Evolutionary conservation across 1,140 invertebrate species (phyloP).

Genomic region (Elymnias hypermnestra): DNA sequence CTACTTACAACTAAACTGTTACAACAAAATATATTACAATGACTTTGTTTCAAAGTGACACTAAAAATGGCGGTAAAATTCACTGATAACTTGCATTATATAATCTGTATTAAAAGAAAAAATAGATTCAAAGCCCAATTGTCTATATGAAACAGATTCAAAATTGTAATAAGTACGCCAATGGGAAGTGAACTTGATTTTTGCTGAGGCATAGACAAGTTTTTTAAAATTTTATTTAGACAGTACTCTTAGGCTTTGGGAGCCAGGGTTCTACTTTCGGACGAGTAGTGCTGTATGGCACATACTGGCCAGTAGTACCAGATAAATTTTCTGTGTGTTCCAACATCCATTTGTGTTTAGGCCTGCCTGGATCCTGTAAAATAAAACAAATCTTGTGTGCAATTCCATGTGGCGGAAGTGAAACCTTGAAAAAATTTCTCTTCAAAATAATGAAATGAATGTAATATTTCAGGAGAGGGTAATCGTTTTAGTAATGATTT

Average conservation of each 20-base stretch:
- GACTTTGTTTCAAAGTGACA: neutral
- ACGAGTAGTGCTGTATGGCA: conserved; percentile 91
- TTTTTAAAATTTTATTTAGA: conserved; percentile 17
- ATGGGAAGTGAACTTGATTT: too few relatives aligned
- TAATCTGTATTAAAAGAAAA: too few relatives aligned
- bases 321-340: conserved; percentile 90
- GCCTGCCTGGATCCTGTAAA: conserved; percentile 81
- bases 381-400: neutral
- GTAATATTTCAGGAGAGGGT: too few relatives aligned
- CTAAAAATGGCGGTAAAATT: too few relatives aligned
- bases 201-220: conserved; percentile 16
- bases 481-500: too few relatives aligned
- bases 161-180: too few relatives aligned
- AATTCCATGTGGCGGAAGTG: too few relatives aligned
- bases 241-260: conserved; percentile 70
- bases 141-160: too few relatives aligned
- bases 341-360: conserved; percentile 90
- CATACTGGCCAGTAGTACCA: conserved; percentile 87
- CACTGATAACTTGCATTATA: too few relatives aligned
- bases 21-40: conserved; percentile 6
- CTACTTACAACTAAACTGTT: conserved; percentile 53
- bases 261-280: conserved; percentile 92
- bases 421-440: too few relatives aligned
- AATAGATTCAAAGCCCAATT: too few relatives aligned
- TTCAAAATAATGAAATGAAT: too few relatives aligned